Percentiles rank a stretch among this genome's conserved stretches.
Evolutionary conservation across 2,797 vertebrate species (phyloP).

Genomic region (Phaenicophaeus curvirostris): DNA sequence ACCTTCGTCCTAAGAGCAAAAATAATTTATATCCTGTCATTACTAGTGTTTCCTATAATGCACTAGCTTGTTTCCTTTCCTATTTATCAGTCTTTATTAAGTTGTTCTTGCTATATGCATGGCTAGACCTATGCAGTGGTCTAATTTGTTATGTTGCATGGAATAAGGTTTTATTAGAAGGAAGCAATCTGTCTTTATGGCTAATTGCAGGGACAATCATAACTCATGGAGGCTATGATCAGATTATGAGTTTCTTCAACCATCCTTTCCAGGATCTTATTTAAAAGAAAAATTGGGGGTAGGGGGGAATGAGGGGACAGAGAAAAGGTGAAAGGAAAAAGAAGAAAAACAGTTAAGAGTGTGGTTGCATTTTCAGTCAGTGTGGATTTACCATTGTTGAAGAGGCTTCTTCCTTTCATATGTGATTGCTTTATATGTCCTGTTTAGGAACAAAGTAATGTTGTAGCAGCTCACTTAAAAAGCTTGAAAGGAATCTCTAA

Average conservation of each 20-base stretch:
- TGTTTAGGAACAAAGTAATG: not conserved
- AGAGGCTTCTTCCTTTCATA: not conserved
- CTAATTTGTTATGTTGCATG: slow-evolving; percentile 21
- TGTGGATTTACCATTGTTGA: slow-evolving; percentile 6
- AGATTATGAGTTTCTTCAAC: slow-evolving; percentile 9
- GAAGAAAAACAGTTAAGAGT: not conserved
- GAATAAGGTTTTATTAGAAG: slow-evolving; percentile 30
- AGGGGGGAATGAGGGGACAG: too few species aligned
- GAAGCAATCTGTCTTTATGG: slow-evolving; percentile 26
- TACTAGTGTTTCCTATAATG: not conserved
- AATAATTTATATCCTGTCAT: not conserved
- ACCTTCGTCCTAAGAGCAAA: not conserved
- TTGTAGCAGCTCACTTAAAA: not conserved
- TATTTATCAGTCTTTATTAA: slow-evolving; percentile 31
- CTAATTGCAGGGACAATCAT: slow-evolving; percentile 33
- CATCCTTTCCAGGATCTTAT: not conserved
- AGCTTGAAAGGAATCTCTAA: not conserved
- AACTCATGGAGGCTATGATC: not conserved
- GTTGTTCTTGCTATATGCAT: not conserved
- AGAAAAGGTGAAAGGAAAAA: not conserved
- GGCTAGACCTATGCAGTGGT: not conserved
- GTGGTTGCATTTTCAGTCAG: not conserved
- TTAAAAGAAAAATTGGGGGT: not conserved
- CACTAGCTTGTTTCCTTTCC: not conserved
- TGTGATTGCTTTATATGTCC: not conserved